Evolutionary conservation across 1,140 invertebrate species (phyloP).

Genomic region (Dendrolimus punctatus): DNA sequence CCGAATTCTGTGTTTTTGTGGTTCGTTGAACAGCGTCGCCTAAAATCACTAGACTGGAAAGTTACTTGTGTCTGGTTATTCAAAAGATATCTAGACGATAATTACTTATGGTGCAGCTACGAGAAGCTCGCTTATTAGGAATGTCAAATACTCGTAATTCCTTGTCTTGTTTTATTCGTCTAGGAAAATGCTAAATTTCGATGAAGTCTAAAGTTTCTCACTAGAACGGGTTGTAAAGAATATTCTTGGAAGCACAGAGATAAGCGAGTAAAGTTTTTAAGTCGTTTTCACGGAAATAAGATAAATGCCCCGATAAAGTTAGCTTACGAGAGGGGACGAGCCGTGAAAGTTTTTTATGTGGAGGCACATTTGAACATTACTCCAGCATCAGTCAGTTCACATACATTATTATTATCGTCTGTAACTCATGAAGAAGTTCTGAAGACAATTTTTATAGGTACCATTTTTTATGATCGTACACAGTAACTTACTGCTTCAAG

Average conservation of each 20-base stretch:
- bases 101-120: too few relatives aligned
- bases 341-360: slow-evolving; percentile 32
- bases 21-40: too few relatives aligned
- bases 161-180: too few relatives aligned
- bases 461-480: slow-evolving; percentile 29
- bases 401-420: too few relatives aligned
- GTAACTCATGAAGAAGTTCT: slow-evolving; percentile 1
- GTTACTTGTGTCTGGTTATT: too few relatives aligned
- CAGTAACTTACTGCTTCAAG: slow-evolving; percentile 46
- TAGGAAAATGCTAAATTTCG: too few relatives aligned
- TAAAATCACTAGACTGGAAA: too few relatives aligned
- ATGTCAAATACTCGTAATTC: too few relatives aligned
- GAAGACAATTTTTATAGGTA: slow-evolving; percentile 43
- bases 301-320: slow-evolving; percentile 48
- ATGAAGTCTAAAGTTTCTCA: slow-evolving; percentile 2
- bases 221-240: slow-evolving; percentile 13
- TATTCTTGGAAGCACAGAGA: slow-evolving; percentile 38
- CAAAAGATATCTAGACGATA: too few relatives aligned
- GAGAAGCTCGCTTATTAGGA: too few relatives aligned
- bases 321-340: slow-evolving; percentile 20
- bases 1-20: not conserved
- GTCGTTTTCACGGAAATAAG: slow-evolving; percentile 51
- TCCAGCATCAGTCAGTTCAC: too few relatives aligned
- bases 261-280: slow-evolving; percentile 40
- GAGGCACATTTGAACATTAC: not conserved